phyloP scores from a whole-genome alignment of 2,888 invertebrate genomes.

The Mythimna albipuncta region DNA sequence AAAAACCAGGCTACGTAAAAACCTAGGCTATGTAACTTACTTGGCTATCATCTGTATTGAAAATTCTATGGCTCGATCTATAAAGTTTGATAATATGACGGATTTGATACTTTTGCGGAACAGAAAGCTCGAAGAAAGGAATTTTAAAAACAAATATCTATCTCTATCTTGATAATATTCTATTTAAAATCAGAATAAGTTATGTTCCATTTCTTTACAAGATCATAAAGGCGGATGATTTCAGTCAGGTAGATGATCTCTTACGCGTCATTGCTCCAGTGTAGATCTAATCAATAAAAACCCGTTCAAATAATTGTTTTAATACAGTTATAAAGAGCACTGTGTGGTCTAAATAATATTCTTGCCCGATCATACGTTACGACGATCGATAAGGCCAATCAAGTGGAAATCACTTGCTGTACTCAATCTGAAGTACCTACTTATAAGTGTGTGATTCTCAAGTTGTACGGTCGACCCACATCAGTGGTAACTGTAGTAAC shows the following conservation, averaged over 20 bases:
- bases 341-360: conserved; percentile 3
- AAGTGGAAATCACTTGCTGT: conserved; percentile 20
- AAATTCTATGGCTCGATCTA: no score
- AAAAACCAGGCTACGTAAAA: no score
- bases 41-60: no score
- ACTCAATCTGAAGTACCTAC: not conserved
- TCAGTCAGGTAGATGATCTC: conserved; percentile 13
- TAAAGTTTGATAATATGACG: no score
- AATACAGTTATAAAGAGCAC: conserved; percentile 27
- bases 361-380: conserved; percentile 14
- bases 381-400: conserved; percentile 23
- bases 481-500: no score
- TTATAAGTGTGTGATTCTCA: not conserved
- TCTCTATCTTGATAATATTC: no score
- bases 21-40: no score
- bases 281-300: conserved; percentile 14
- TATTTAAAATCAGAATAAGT: not conserved
- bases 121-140: no score
- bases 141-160: no score
- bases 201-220: conserved; percentile 4
- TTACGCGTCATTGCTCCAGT: conserved; percentile 5
- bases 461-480: not conserved
- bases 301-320: conserved; percentile 7
- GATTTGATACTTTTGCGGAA: no score
- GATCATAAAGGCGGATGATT: not conserved